Evolutionary conservation across 2,113 vertebrate species (phyloP), one percentile per base, ranked within the genome.

Genomic region (Dromas ardeola): DNA sequence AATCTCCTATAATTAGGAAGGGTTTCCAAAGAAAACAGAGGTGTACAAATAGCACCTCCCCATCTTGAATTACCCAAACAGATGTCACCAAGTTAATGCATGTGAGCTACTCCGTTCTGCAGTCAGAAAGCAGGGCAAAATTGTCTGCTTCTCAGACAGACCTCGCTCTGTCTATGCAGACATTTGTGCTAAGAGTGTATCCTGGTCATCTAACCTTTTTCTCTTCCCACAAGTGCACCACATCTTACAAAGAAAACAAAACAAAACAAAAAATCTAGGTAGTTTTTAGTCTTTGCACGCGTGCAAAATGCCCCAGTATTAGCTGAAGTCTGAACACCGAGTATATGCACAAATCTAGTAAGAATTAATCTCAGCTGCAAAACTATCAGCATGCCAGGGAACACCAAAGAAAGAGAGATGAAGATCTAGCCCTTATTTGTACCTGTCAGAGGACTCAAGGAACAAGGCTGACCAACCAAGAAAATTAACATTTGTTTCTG

Each of bases 401-500:
- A 58, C 20, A 43, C 30, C 30, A 72, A 42, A 38, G 18, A 40
- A 34, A 32, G 20, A 45, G 47, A 61, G 83, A 80, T 26, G 69
- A 78, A 93, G 25, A 38, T 58, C 47, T 52, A 18, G 53, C 71
- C 72, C 42, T 71, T 88, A 72, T 77, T 96, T 79, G 15, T 92
- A 66, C 55, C 71, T 88, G 27, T 59, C 71, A 82, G 32, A 84
- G 40, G 30, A 81, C 40, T 84, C 53, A 0, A 63, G 53, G n/a
- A 93, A 84, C 10, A 14, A 92, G 78, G 74, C 4, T 86, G 94
- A 97, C 82, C 90, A 66, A 88, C 58, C 53, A 83, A 93, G 84
- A 95, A 93, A 95, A 96, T 90, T 47, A 95, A 73, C 86, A 66
- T 90, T 93, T 78, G 95, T 74, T 67, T 76, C 77, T 79, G 67